phyloP scores from a whole-genome alignment of 2,113 vertebrate species.

The Miniopterus natalensis region DNA sequence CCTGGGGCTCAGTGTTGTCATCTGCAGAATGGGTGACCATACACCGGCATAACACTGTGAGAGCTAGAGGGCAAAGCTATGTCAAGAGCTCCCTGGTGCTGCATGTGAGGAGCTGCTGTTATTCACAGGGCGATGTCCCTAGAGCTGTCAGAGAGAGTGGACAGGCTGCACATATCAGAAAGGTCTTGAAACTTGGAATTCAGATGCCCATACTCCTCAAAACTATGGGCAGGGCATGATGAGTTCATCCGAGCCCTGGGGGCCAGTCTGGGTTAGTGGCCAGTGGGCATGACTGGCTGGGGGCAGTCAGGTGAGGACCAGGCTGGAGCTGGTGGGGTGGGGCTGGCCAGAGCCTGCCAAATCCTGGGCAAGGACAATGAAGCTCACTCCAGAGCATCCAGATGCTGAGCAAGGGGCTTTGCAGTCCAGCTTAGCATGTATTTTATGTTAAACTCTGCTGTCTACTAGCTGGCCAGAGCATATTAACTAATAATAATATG shows the following conservation, averaged over 20 bases:
- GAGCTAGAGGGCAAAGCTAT: neutral
- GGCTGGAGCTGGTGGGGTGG: neutral
- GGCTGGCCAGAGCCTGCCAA: neutral
- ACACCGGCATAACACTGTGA: neutral
- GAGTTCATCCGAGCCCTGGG: neutral
- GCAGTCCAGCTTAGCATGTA: neutral
- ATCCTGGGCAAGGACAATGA: neutral
- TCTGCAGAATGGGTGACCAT: neutral
- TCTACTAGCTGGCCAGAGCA: neutral
- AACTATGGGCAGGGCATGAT: neutral
- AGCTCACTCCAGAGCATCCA: neutral
- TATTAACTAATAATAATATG: neutral
- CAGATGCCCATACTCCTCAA: neutral
- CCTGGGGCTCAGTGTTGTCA: neutral
- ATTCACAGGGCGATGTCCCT: neutral
- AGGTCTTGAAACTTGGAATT: neutral
- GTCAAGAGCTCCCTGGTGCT: neutral
- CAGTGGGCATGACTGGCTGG: neutral
- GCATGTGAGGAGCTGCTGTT: neutral
- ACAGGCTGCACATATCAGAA: neutral
- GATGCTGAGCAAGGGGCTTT: neutral
- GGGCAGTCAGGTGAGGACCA: neutral
- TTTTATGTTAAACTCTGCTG: neutral
- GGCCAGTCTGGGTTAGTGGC: neutral
- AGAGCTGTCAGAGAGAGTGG: neutral